Evolutionary conservation across 2,888 invertebrate species (phyloP), one percentile per base, ranked within the genome.

Genomic region (Onchidella celtica): DNA sequence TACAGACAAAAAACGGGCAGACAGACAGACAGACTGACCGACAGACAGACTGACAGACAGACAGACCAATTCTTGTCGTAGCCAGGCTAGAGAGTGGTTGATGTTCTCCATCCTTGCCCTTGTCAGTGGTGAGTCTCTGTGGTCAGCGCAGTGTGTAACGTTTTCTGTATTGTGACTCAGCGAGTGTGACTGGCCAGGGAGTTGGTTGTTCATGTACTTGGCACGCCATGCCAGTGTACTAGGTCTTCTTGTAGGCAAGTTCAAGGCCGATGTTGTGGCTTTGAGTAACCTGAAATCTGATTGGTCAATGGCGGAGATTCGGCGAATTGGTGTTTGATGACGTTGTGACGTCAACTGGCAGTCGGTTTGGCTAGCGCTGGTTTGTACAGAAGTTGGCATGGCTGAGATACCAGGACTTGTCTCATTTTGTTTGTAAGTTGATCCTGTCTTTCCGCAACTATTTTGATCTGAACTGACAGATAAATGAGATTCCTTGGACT

Each of bases 181-280:
- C 65, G 47, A 36, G 36, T 78, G 34, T 70, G 69, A 21, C 59
- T 69, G 36, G 47, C 59, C 4, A n/a, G n/a, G n/a, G n/a, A n/a
- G n/a, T 27, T 32, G 27, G 32, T 34, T 36, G 21, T 36, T 59
- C 21, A 59, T 24, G 63, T 83, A 83, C 61, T 79, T 40, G 3
- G 76, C 81, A 14, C 70, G 65, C 85, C 85, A 85, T 17, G 68
- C 81, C 65, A 79, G 63, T 36, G 79, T 69, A 34, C 85, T 85
- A 34, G 81, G 81, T 32, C 85, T 32, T 36, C 84, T 69, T 36
- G 85, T 85, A 24, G 76, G 74, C 32, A 85, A 78, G 2, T 81
- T 83, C 59, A 85, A 24, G 17, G 83, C 70, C 4, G 83, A 81
- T 3, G 84, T 79, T 34, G 81, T 81, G 9, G n/a, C 66, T 32